Evolutionary conservation across 1,140 invertebrate species (phyloP), one percentile per base, ranked within the genome.

Genomic region (Rhopalosiphum padi): DNA sequence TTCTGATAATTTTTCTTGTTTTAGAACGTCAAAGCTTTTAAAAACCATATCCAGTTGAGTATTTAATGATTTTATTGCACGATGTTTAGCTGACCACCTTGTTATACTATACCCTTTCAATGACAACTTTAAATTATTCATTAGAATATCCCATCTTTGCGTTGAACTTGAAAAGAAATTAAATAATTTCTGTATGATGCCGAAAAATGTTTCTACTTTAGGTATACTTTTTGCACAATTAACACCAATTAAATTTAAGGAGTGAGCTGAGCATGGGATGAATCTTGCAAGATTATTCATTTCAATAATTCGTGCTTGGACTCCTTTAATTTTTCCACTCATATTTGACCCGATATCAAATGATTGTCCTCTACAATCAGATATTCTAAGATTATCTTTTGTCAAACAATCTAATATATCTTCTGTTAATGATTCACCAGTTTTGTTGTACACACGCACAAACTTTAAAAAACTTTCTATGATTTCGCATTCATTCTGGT

Each of bases 281-380:
- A 60, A 91, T 77, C 35, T 1, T 91, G 55, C 90, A 82, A 91
- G 55, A 30, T 43, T 11, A 91, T 91, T 91, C 3, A 46, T 94
- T 90, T 94, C 91, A 46, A 77, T 91, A 88, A 94, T 93, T 93
- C 85, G 88, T 35, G 88, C n/a, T n/a, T n/a, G n/a, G n/a, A n/a
- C n/a, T n/a, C n/a, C n/a, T n/a, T n/a, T n/a, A n/a, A n/a, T n/a
- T n/a, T n/a, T n/a, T n/a, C n/a, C n/a, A n/a, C n/a, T n/a, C n/a
- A n/a, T n/a, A n/a, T n/a, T n/a, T n/a, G n/a, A n/a, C n/a, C n/a
- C n/a, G n/a, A n/a, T n/a, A n/a, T n/a, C n/a, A n/a, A n/a, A n/a
- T n/a, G n/a, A n/a, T n/a, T n/a, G n/a, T n/a, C n/a, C n/a, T n/a
- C n/a, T n/a, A n/a, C n/a, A n/a, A n/a, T n/a, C n/a, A n/a, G n/a